phyloP scores from a whole-genome alignment of 2,888 invertebrate species.

The Clanis bilineata region DNA sequence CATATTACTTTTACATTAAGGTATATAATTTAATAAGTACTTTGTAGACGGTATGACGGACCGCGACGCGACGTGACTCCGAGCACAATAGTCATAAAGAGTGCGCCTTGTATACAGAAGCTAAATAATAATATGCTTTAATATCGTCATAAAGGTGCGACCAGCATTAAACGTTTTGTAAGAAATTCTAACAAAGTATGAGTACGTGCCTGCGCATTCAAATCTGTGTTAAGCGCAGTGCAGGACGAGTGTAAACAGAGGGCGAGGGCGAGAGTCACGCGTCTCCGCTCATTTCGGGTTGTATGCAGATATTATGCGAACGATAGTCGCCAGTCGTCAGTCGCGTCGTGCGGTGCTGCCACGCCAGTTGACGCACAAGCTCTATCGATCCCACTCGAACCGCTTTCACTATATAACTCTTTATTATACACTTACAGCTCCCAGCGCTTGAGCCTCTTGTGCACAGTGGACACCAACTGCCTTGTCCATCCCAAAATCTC shows the following conservation, averaged over 20 bases:
- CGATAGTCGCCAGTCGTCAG: background rate
- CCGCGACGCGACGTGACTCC: background rate
- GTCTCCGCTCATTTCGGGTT: background rate
- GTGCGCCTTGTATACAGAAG: background rate
- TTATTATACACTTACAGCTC: too few species aligned
- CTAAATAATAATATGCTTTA: background rate
- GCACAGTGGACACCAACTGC: too few species aligned
- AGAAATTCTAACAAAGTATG: background rate
- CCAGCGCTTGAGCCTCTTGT: too few species aligned
- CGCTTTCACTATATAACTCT: too few species aligned
- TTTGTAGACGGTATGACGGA: background rate
- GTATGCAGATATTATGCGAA: background rate
- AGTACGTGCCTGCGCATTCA: background rate
- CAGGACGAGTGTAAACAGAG: background rate
- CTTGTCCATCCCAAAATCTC: too few species aligned
- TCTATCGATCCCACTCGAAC: too few species aligned
- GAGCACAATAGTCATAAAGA: background rate
- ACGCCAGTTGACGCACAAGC: too few species aligned
- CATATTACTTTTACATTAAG: too few species aligned
- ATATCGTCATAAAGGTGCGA: background rate
- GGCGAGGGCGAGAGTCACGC: slow-evolving; percentile 1
- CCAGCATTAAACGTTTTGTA: background rate
- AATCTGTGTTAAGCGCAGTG: background rate
- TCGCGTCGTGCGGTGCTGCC: background rate
- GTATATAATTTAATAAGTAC: too few species aligned